Evolutionary conservation across 2,113 vertebrate genomes (phyloP), one percentile per base, ranked within the genome.

Genomic region (Bucco capensis): DNA sequence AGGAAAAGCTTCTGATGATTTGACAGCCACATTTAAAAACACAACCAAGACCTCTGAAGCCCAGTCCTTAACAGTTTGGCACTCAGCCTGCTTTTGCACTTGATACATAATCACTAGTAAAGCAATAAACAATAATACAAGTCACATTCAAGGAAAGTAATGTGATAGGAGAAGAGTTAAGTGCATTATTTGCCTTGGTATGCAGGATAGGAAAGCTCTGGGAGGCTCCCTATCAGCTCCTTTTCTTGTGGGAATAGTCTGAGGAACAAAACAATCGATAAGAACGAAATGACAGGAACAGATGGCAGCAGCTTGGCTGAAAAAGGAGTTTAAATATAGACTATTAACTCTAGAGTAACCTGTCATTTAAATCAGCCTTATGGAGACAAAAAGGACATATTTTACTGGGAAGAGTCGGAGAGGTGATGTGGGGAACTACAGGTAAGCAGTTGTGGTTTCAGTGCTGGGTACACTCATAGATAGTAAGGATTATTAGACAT

Each of bases 331-430:
- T 42, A 14, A 58, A 16, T 38, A 30, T 17, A 61, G 14, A 27
- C 73, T 60, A 16, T 60, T 67, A 76, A 46, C 37, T 77, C 24
- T 30, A 22, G 58, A 72, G 62, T 65, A 37, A 50, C 50, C 51
- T 81, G 89, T 38, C 84, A 30, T 85, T 93, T 71, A 58, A 62
- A 75, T 78, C 61, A 38, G 53, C 62, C n/a, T 51, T 28, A 2
- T 0, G 0, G 64, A 37, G 89, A 33, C 7, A 4, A 18, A 54
- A 33, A 42, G 69, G 25, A n/a, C 1, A 0, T 56, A 4, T 8
- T 61, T 61, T 2, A 8, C 11, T 67, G 38, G 50, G 6, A 12
- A 37, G 66, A 58, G 50, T 4, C 17, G 77, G 44, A 65, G 74
- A 54, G 35, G 30, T 21, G 47, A 8, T 37, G 22, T 13, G 38